Evolutionary conservation across 2,113 vertebrate species (phyloP), one percentile per base, ranked within the genome.

Genomic region (Pelodiscus sinensis): DNA sequence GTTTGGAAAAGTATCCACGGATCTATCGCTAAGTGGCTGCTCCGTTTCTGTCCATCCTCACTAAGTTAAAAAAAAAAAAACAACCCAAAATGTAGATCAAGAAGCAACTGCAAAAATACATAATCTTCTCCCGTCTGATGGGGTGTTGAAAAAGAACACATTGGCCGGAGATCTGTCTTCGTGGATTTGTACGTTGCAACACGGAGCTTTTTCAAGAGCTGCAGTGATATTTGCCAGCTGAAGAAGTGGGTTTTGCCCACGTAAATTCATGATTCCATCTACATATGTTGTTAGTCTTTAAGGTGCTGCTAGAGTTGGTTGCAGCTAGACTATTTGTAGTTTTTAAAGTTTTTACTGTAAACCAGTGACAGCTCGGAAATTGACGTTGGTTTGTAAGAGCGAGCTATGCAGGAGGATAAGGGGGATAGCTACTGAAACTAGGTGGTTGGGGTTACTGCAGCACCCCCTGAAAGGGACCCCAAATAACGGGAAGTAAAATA

Each of bases 1-100:
- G 38, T 38, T 51, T 15, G 57, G 24, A 4, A 24, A 56, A 7
- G 2, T 1, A 3, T 58, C 65, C 54, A 29, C 31, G 75, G 3
- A 1, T 44, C 60, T 9, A 8, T 31, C 15, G 5, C 80, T n/a
- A 3, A 0, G 8, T 19, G 1, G 35, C 0, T 10, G 81, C 9
- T 0, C 79, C 14, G 0, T 29, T 60, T 68, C 10, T 55, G 86
- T 18, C 19, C 78, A 2, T 31, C 78, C 1, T 0, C 1, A 6
- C 25, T 11, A n/a, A n/a, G 85, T 3, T 90, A 85, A 92, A 62
- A 54, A 24, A 29, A 8, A 2, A 0, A 22, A 16, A 21, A 12
- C 3, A 22, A 50, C 29, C 13, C 52, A 27, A 24, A 38, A 8
- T 21, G 25, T 3, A 38, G 57, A 15, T 79, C 3, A 6, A 29